Percentiles rank a stretch among this genome's conserved stretches.
These are phyloP conservation scores for Caradrina clavipalpis DNA, from an alignment of 2,888 invertebrate genomes.

Conservation along the genomic window DNA sequence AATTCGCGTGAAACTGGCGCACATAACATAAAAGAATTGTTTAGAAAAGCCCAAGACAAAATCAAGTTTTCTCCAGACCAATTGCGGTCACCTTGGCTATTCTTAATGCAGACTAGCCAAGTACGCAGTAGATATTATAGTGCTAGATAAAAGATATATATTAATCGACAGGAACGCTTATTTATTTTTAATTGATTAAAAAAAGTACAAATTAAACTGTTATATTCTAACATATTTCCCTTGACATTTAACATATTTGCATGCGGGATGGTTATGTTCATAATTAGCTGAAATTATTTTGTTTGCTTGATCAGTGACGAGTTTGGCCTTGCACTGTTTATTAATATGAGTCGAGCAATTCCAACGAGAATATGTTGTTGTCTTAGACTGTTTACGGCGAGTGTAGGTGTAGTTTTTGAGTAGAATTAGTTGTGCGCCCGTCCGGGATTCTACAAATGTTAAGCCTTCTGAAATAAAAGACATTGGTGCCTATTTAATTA, in stretches of 20 bases:
- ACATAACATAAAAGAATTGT: too few relatives aligned
- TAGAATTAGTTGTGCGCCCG: constrained; percentile 40
- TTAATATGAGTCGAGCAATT: constrained; percentile 55
- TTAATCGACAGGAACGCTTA: too few relatives aligned
- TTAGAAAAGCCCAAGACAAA: too few relatives aligned
- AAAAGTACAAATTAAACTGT: too few relatives aligned
- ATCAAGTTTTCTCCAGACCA: too few relatives aligned
- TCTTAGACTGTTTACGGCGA: background rate
- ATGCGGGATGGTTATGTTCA: constrained; percentile 42
- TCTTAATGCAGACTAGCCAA: too few relatives aligned
- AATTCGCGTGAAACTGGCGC: too few relatives aligned
- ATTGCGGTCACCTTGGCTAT: too few relatives aligned
- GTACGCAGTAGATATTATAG: too few relatives aligned
- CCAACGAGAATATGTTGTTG: too few relatives aligned
- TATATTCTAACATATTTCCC: constrained; percentile 32
- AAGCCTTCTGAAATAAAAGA: constrained; percentile 22
- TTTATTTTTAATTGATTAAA: too few relatives aligned
- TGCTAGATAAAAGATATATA: too few relatives aligned
- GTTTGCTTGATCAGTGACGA: background rate
- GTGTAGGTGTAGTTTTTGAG: constrained; percentile 49
- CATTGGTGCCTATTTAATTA: background rate
- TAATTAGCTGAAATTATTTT: constrained; percentile 22
- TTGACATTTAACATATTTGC: constrained; percentile 1
- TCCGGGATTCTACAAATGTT: background rate
- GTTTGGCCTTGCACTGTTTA: constrained; percentile 45